Evolutionary conservation across 2,888 invertebrate species (phyloP).

Genomic region (Limnephilus marmoratus): DNA sequence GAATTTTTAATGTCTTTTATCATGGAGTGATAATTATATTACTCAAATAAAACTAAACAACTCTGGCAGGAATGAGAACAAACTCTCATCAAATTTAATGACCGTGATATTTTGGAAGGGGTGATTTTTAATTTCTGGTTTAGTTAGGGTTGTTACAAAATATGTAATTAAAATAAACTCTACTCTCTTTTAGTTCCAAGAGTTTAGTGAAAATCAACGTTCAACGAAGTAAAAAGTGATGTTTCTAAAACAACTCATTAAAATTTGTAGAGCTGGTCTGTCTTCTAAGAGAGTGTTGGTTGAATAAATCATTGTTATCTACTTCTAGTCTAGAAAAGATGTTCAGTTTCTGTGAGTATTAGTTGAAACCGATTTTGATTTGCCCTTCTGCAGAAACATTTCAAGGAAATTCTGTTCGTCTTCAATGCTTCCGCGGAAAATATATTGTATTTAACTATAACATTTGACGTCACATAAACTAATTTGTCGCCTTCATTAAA

Average conservation of each 20-base stretch:
- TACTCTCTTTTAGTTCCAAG: too few relatives aligned
- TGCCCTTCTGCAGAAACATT: too few relatives aligned
- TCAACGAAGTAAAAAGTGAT: too few relatives aligned
- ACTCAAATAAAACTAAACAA: conserved; percentile 2
- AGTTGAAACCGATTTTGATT: too few relatives aligned
- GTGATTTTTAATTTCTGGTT: neutral
- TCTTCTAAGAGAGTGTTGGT: neutral
- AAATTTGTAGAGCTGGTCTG: neutral
- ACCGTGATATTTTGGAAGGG: neutral
- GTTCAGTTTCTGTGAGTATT: neutral
- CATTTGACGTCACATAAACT: too few relatives aligned
- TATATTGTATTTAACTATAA: too few relatives aligned
- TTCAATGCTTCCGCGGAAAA: too few relatives aligned
- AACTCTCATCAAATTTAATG: neutral
- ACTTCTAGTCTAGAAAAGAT: neutral
- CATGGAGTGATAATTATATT: neutral
- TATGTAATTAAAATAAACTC: too few relatives aligned
- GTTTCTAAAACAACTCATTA: too few relatives aligned
- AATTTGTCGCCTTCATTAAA: too few relatives aligned
- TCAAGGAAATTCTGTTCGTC: too few relatives aligned
- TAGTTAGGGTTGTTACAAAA: neutral
- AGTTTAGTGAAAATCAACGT: too few relatives aligned
- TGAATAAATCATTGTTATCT: neutral
- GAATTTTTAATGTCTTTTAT: conserved; percentile 31
- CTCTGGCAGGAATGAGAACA: neutral